Base-by-base conservation (phyloP, 1,140 invertebrate species). In the Drosophila quadrilineata region DNA sequence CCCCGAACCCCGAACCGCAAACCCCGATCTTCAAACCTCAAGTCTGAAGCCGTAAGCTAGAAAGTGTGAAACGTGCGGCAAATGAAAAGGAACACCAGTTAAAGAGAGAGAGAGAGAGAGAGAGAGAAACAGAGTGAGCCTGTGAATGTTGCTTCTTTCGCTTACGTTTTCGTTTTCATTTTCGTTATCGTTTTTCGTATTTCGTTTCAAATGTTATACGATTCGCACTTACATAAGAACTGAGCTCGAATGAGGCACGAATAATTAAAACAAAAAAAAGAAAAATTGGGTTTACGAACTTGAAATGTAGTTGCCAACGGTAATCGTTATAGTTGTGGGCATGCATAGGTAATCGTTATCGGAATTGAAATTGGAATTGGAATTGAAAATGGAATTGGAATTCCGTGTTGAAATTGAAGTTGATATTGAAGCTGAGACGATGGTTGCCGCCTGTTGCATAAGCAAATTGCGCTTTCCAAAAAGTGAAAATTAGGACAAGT, bases 401-500 rank as follows among this genome's bases (percentile, higher is more conserved):
- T 28, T 12, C 10, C n/a, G 6, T n/a, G 16, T 2, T 10, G 36
- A 5, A 38, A 9, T 19, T 19, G 36, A 9, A 38, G 3, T 21
- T 38, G 3, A 6, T 17, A 6, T 29, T 49, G 12, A 17, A 46
- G 10, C 6, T 6, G 22, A 41, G 38, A 3, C 9, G 29, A 21
- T 41, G n/a, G 14, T 31, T 12, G 10, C 19, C 33, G 52, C 52
- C 21, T 38, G 41, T 71, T 71, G 45, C 56, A 56, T 71, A 67
- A 71, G 40, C 36, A 19, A 46, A 26, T 29, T 24, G 57, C 69
- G 64, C 69, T 71, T 71, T 71, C 69, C 69, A 71, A 71, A 71
- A 71, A 71, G 69, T 63, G 69, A 71, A 71, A 71, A 71, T 71
- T 71, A 38, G 64, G 65, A 71, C 69, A 71, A 69, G 50, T 71